phyloP scores from a whole-genome alignment of 2,797 vertebrate genomes.

The Gouania willdenowi region DNA sequence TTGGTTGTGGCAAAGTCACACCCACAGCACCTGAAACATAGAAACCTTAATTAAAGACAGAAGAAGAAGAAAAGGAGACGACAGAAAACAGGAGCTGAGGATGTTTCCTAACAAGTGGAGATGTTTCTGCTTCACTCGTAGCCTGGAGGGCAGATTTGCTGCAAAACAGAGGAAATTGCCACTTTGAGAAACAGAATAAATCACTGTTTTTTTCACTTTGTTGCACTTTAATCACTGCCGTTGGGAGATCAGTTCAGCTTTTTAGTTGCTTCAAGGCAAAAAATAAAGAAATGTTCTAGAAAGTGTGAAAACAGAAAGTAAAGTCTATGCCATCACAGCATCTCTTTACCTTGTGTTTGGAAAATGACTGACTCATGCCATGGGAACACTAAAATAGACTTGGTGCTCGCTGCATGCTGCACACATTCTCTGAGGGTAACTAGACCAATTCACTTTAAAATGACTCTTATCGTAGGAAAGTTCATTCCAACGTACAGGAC shows the following conservation, averaged over 20 bases:
- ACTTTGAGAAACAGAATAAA: constrained; percentile 19
- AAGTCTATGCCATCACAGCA: too few species aligned
- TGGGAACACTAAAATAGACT: too few species aligned
- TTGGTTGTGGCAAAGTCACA: constrained; percentile 88
- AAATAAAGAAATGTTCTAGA: neutral
- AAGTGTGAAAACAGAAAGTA: constrained; percentile 5
- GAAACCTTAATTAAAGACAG: too few species aligned
- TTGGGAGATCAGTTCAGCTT: constrained; percentile 29
- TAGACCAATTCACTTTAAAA: too few species aligned
- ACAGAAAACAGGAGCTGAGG: constrained; percentile 4
- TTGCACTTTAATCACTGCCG: constrained; percentile 11
- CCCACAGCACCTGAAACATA: constrained; percentile 72
- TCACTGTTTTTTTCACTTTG: constrained; percentile 1
- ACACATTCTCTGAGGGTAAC: too few species aligned
- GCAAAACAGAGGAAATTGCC: constrained; percentile 19
- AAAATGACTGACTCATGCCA: too few species aligned
- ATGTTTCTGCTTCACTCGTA: constrained; percentile 6
- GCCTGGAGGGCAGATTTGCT: constrained; percentile 32
- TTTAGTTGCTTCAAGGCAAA: constrained; percentile 29
- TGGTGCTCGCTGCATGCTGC: too few species aligned
- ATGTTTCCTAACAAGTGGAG: too few species aligned
- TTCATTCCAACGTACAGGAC: too few species aligned
- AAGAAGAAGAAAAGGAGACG: neutral
- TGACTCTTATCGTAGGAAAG: too few species aligned
- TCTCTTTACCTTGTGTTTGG: too few species aligned